Base-by-base conservation (phyloP, 30 jellyfish, hydroid and myxozoan genomes). In the Rhopilema esculentum region DNA sequence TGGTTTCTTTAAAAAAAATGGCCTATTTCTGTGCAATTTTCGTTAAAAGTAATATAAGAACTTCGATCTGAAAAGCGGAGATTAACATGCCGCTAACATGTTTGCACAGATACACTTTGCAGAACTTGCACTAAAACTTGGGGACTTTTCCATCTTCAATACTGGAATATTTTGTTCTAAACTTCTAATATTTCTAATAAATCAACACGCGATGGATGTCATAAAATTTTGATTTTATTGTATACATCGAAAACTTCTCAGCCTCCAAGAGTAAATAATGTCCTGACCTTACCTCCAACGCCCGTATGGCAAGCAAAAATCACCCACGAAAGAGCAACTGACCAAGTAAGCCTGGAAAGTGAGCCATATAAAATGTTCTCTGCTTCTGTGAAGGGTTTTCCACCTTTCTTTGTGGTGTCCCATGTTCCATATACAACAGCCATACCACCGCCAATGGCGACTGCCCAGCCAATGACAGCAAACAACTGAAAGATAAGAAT, bases 311-410 rank as follows among this genome's bases (percentile, higher is more conserved):
- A 94, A 8, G 97, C 97, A 77, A 88, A 94, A 29, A 89, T 83
- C 16, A 94, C 99, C 97, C 93, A 89, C 1, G 97, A 94, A 18
- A 94, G 92, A 50, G 97, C 92, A 50, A 80, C 67, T 16, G 94
- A 90, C 97, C 97, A 94, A 1, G 96, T 89, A 29, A 89, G 69
- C 7, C 97, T 70, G n/a, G 75, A 29, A 27, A 94, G 82, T 1
- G 99, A 76, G 20, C 92, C 97, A 57, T 89, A 94, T 4, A 76
- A 22, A n/a, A 85, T 68, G 63, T 89, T 89, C 75, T 88, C 99
- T 20, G 94, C 96, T 15, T 30, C 64, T 32, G 53, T 84, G 53
- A 94, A 89, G 0, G 61, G 72, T 12, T 31, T 26, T 24, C 95
- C 95, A 12, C 83, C 88, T 16, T 78, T 28, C 51, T 94, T 89